Base-by-base conservation (phyloP, 2,113 vertebrate species). In the Hippocampus mohnikei region DNA sequence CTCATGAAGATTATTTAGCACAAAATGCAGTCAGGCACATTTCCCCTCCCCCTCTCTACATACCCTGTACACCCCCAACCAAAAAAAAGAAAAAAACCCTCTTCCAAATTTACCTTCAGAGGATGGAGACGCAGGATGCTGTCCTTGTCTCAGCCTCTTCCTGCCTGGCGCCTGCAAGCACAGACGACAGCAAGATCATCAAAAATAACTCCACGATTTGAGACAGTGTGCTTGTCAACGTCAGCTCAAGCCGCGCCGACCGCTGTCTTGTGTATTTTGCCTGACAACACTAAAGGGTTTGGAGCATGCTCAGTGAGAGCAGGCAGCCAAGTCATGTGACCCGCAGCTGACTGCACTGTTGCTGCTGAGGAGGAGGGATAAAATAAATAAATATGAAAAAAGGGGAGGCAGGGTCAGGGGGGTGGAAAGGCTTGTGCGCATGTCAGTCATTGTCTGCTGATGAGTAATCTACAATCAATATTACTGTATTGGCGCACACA, bases 261-360 rank as follows among this genome's bases (percentile, higher is more conserved):
- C 85, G 87, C 89, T 86, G 83, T 75, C 90, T 91, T 83, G 83
- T 89, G 89, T 87, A 90, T 93, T 91, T 93, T 93, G 92, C 93
- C 93, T 92, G 91, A 93, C 93, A 92, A 93, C 93, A 94, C 88
- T 83, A 78, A 81, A 72, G 48, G 65, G 77, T 87, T 82, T 88
- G 63, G 92, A 87, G 93, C 94, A 95, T 90, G 94, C 94, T 91
- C 93, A 85, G 84, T 91, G 56, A 42, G 71, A 72, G 52, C 63
- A 71, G 68, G 13, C 79, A 71, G 76, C 66, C 44, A 1, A 41
- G 81, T 88, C 94, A 95, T 83, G 92, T 94, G 94, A 85, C 76
- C 79, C 76, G 82, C 91, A 93, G 91, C 91, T 93, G 92, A 93
- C 88, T 91, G 88, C 86, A 85, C 87, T 85, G 83, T 86, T 90